phyloP scores from a whole-genome alignment of 1,140 invertebrate genomes.

The Drosophila truncata region DNA sequence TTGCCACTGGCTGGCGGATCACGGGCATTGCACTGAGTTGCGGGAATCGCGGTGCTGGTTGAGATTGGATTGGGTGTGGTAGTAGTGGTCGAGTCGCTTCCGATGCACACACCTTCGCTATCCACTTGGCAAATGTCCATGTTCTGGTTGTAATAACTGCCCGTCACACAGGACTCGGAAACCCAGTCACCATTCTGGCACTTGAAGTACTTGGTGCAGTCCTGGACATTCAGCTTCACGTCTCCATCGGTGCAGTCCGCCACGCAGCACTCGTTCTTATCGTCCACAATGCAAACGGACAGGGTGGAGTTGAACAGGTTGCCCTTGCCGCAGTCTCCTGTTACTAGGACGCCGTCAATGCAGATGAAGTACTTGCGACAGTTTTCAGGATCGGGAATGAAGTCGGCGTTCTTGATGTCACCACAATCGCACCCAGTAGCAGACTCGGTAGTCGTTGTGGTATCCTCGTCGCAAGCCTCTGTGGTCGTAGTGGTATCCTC shows the following conservation, averaged over 20 bases:
- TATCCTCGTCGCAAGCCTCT: conserved; percentile 27
- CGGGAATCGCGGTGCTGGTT: neutral
- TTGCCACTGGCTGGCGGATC: conserved; percentile 23
- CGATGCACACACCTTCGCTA: conserved; percentile 24
- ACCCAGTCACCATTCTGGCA: conserved; percentile 51
- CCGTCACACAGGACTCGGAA: conserved; percentile 19
- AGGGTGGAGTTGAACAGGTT: conserved; percentile 42
- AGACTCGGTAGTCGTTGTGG: conserved; percentile 19
- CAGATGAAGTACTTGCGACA: conserved; percentile 54
- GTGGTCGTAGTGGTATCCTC: conserved; percentile 14
- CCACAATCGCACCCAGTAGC: conserved; percentile 48
- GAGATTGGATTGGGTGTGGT: neutral
- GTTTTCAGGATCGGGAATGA: conserved; percentile 29
- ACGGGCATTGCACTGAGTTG: conserved; percentile 15
- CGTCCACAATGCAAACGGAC: conserved; percentile 25
- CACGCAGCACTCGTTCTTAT: conserved; percentile 34
- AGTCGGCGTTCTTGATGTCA: conserved; percentile 21
- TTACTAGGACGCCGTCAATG: conserved; percentile 34
- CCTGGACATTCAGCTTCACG: neutral
- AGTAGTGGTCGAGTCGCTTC: neutral
- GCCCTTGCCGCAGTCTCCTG: conserved; percentile 47
- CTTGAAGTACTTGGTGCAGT: conserved; percentile 53
- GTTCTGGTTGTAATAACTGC: conserved; percentile 22
- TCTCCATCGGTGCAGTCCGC: conserved; percentile 31
- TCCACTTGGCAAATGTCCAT: conserved; percentile 11